Evolutionary conservation across 1,140 invertebrate species (phyloP).

Genomic region (Metopolophium dirhodum): DNA sequence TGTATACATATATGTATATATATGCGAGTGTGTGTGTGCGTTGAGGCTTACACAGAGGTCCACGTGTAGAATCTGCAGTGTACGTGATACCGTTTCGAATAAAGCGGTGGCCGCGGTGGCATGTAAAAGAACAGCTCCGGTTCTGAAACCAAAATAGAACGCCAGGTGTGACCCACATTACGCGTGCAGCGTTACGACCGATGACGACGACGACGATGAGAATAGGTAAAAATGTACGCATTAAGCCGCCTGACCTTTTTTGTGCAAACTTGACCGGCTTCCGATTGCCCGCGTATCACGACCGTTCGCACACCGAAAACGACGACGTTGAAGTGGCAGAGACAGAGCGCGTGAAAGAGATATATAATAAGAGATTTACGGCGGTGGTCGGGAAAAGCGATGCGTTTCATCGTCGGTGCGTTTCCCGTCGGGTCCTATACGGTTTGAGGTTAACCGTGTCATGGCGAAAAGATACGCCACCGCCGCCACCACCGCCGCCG

Average conservation of each 20-base stretch:
- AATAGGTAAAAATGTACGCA: neutral
- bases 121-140: neutral
- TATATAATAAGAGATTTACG: neutral
- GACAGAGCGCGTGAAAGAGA: neutral
- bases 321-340: neutral
- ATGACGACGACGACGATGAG: neutral
- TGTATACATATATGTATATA: neutral
- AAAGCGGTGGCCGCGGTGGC: neutral
- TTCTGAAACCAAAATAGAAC: conserved; percentile 29
- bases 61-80: neutral
- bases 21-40: no score
- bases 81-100: neutral
- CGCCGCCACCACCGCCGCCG: neutral
- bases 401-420: neutral
- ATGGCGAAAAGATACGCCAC: conserved; percentile 3
- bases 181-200: neutral
- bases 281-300: neutral
- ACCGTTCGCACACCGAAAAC: neutral
- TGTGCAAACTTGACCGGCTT: neutral
- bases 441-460: conserved; percentile 48
- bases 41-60: neutral
- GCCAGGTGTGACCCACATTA: conserved; percentile 36
- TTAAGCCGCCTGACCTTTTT: neutral
- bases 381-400: neutral
- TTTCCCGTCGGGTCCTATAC: neutral